phyloP scores from a whole-genome alignment of 2,888 invertebrate genomes.

The Synergus itoensis region DNA sequence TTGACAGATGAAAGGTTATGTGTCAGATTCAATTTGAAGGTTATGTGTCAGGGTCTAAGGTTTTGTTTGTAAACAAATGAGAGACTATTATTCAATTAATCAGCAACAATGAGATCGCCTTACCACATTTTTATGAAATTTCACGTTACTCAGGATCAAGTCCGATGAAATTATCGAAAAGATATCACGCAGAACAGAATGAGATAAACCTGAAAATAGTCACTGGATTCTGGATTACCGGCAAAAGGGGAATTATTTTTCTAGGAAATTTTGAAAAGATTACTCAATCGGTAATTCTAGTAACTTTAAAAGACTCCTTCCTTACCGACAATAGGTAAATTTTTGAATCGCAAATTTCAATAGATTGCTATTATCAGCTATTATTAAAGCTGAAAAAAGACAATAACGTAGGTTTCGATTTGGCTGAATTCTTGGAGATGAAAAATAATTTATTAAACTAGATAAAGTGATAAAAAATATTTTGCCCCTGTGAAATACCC shows the following conservation, averaged over 20 bases:
- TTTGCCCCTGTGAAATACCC: neutral
- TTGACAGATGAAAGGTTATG: constrained; percentile 54
- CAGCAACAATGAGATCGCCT: constrained; percentile 48
- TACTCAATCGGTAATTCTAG: neutral
- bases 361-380: neutral
- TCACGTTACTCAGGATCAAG: neutral
- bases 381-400: neutral
- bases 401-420: neutral
- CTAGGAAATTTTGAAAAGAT: constrained; percentile 49
- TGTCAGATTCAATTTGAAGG: constrained; percentile 53
- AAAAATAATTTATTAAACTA: neutral
- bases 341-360: neutral
- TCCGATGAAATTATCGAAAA: constrained; percentile 10
- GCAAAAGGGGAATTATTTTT: neutral
- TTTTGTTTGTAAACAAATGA: constrained; percentile 66
- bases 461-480: neutral
- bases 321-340: neutral
- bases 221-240: constrained; percentile 41
- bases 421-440: neutral
- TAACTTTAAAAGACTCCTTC: neutral
- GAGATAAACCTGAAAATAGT: constrained; percentile 47
- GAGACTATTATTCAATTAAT: neutral
- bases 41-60: constrained; percentile 55
- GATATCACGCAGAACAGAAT: constrained; percentile 40
- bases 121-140: constrained; percentile 64